Base-by-base conservation (phyloP, 2,888 invertebrate genomes). In the Desoria tigrina region DNA sequence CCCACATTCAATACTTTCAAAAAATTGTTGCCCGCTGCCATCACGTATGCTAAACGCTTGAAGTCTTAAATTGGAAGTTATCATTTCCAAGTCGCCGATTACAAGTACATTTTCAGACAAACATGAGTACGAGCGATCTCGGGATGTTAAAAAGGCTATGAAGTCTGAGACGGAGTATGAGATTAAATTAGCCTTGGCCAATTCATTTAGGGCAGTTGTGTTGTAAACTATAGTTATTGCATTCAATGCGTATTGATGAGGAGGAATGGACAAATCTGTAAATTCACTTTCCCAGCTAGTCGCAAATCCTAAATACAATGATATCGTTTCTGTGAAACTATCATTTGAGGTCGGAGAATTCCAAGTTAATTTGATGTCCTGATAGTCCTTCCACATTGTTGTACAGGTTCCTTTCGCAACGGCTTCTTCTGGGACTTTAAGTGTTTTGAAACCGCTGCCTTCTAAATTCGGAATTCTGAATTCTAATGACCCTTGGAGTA, bases 231-330 rank as follows among this genome's bases (percentile, higher is more conserved):
- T 60, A 9, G 60, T 59, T 18, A 64, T 32, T 1, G 61, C 24
- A 23, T 57, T 63, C n/a, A 67, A 18, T 11, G 63, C 67, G 16
- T 67, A 67, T 23, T 57, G 26, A 28, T 61, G 57, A 37, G n/a
- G 51, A 14, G 61, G 42, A n/a, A 67, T 27, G 7, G 9, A 18
- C 11, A 2, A 4, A 3, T 61, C 57, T 1, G 55, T 24, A 32
- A 39, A 51, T 42, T 63, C 63, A 53, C 61, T 63, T 1, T 59
- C 53, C 50, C 50, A 63, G 26, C 63, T 67, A 18, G 51, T 64
- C 21, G 61, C 61, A 58, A 67, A 64, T n/a, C 42, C 53, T 26
- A 67, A 63, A 21, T n/a, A 54, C 4, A 67, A n/a, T 6, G 51
- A 50, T 24, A 63, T 67, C 18, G 39, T 32, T 37, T 32, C 53